Percentiles rank a stretch among this genome's conserved stretches.
phyloP scores from a whole-genome alignment of 1,140 invertebrate genomes.

The Macrotrachela quadricornifera region DNA sequence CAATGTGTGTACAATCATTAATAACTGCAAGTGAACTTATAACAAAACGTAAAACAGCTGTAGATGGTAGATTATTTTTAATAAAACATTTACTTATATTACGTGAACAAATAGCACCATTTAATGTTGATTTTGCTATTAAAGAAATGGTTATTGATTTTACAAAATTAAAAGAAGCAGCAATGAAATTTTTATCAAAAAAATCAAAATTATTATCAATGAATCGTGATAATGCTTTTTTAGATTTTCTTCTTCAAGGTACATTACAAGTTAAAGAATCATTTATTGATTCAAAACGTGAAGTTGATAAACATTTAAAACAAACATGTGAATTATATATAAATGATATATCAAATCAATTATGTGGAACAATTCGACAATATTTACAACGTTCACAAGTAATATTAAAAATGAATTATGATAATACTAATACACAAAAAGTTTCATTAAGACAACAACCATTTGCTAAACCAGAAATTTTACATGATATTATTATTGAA shows the following conservation, averaged over 20 bases:
- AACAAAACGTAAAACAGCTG: conserved; percentile 29
- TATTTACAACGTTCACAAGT: neutral
- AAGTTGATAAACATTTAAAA: conserved; percentile 76
- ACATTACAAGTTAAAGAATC: conserved; percentile 75
- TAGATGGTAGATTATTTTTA: conserved; percentile 86
- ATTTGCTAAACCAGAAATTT: conserved; percentile 2
- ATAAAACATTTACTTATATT: conserved; percentile 91
- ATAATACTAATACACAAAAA: neutral
- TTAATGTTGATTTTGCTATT: conserved; percentile 80
- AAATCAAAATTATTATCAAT: conserved; percentile 62
- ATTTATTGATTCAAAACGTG: conserved; percentile 71
- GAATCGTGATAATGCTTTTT: conserved; percentile 62
- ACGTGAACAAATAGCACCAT: conserved; percentile 88
- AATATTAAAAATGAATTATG: neutral
- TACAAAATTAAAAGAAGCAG: conserved; percentile 40
- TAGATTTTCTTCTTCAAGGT: conserved; percentile 61
- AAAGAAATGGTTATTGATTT: conserved; percentile 79
- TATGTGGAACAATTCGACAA: conserved; percentile 4
- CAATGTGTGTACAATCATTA: conserved; percentile 70
- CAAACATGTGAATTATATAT: conserved; percentile 73
- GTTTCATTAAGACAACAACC: conserved; percentile 2
- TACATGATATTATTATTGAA: conserved; percentile 3
- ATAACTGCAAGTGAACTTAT: conserved; percentile 43
- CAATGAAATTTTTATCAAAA: conserved; percentile 61
- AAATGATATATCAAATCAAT: conserved; percentile 43